Evolutionary conservation across 1,140 invertebrate species (phyloP), one percentile per base, ranked within the genome.

Genomic region (Steinernema khuongi): DNA sequence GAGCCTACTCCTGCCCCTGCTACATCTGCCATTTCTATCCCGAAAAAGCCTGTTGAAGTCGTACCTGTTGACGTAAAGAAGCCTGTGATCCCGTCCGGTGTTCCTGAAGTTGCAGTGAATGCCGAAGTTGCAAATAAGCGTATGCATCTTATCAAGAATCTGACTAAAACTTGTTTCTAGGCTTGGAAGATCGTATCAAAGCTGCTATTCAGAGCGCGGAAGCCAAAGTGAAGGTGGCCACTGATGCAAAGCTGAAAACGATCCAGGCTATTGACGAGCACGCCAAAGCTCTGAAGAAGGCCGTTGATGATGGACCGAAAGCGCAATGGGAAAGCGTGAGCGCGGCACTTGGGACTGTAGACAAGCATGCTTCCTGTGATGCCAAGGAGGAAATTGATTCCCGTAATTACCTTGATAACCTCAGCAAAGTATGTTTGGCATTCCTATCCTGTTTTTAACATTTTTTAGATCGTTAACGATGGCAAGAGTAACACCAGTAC

Each of bases 221-320:
- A 68, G 70, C 71, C 4, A 77, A 73, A 18, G 76, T 82, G 11
- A 77, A 73, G 26, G 2, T 31, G 17, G 80, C 80, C 7, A 81
- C 74, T 30, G 79, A 81, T 60, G 76, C 80, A 1, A 83, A 83
- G 72, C 50, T 77, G 18, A 73, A 74, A 11, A 83, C 81, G 14
- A 81, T 83, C 75, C 68, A 69, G 18, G 81, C 79, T n/a, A 71
- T 83, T 26, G 73, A 80, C 19, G 68, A 76, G 14, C 81, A 83
- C 70, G 73, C 81, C 18, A 30, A 67, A n/a, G 30, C 72, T 26
- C 33, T 83, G 18, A 83, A 79, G 68, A 43, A 81, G 72, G 79
- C 81, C 31, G 80, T 83, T 19, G 81, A 83, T 36, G 74, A 79
- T 28, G 78, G 71, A 36, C 17, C 73, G 31, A 77, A 77, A 32